Conservation (phyloP, 1,140 invertebrate species). For the Saxidomus purpurata region DNA sequence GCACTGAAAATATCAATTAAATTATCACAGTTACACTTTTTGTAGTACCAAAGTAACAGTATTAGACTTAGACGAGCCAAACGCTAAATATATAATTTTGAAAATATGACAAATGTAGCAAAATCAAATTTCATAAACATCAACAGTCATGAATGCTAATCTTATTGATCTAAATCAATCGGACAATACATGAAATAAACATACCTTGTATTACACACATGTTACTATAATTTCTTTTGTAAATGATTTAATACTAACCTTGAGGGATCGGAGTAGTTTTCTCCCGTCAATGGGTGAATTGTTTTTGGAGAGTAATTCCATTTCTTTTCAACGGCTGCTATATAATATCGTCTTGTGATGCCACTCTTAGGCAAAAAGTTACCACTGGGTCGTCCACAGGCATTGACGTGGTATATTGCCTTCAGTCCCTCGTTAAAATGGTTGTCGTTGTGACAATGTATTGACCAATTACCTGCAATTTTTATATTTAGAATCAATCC, state of each 20-base stretch:
- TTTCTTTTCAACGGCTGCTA: constrained; percentile 81
- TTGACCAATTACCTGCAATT: constrained; percentile 73
- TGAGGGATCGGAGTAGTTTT: constrained; percentile 66
- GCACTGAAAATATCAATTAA: constrained; percentile 37
- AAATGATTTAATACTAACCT: too few species aligned
- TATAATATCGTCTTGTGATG: constrained; percentile 75
- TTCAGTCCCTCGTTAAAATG: constrained; percentile 72
- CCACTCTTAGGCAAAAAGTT: constrained; percentile 42
- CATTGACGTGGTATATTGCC: constrained; percentile 67
- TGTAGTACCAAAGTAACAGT: background rate
- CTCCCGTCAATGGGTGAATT: constrained; percentile 69
- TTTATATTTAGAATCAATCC: too few species aligned
- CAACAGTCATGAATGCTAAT: too few species aligned
- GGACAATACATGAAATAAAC: too few species aligned
- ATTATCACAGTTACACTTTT: background rate
- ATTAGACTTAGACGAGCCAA: constrained; percentile 3
- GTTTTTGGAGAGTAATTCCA: constrained; percentile 83
- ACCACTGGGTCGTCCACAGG: constrained; percentile 32
- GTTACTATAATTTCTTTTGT: too few species aligned
- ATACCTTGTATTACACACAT: too few species aligned
- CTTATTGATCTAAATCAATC: too few species aligned
- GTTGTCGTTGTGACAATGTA: constrained; percentile 73
- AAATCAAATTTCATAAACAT: too few species aligned
- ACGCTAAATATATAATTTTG: constrained; percentile 47
- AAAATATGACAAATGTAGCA: too few species aligned